phyloP scores from a whole-genome alignment of 1,140 invertebrate genomes.

The Pseudomyrmex sp. region DNA sequence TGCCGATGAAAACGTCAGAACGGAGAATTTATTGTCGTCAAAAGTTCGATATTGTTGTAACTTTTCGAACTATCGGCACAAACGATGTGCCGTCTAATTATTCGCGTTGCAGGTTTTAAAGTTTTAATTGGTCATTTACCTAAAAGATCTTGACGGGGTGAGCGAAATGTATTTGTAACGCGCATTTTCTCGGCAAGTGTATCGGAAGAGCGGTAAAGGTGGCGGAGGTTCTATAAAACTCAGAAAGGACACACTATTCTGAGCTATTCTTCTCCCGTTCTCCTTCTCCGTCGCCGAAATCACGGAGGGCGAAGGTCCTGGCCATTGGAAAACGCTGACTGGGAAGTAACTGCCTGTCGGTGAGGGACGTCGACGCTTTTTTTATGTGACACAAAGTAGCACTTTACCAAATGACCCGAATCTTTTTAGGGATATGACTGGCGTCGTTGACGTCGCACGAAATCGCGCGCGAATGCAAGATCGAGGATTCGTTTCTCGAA shows the following conservation, averaged over 20 bases:
- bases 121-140: not conserved
- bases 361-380: conserved; percentile 79
- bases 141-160: not conserved
- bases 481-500: conserved; percentile 54
- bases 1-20: conserved; percentile 10
- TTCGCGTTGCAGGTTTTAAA: not conserved
- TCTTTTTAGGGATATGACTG: conserved; percentile 79
- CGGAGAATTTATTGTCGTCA: conserved; percentile 12
- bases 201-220: conserved; percentile 9
- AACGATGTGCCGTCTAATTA: not conserved
- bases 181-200: no score
- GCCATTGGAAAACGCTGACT: conserved; percentile 81
- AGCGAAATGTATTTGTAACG: not conserved
- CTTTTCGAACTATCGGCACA: not conserved
- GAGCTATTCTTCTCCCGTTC: conserved; percentile 29
- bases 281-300: conserved; percentile 13
- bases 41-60: not conserved
- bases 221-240: conserved; percentile 5
- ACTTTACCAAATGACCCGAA: conserved; percentile 85
- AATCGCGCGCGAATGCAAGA: conserved; percentile 58
- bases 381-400: conserved; percentile 85
- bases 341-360: conserved; percentile 71
- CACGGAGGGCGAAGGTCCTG: conserved; percentile 25
- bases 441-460: conserved; percentile 42
- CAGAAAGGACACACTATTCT: not conserved